phyloP scores from a whole-genome alignment of 2,888 invertebrate species.

The Oscheius sp. region DNA sequence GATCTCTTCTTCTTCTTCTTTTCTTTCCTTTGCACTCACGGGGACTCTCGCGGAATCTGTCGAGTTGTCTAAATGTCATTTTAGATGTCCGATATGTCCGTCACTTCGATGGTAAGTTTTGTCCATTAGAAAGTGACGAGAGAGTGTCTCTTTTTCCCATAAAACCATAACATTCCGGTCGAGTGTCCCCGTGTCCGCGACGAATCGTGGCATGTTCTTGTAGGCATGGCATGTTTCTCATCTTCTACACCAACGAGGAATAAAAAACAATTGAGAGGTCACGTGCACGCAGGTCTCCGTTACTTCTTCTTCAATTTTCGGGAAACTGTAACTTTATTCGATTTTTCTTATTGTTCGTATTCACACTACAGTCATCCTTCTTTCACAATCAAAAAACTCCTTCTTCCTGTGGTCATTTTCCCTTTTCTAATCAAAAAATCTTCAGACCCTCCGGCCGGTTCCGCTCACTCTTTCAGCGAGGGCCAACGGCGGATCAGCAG shows the following conservation, averaged over 20 bases:
- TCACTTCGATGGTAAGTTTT: slow-evolving; percentile 16
- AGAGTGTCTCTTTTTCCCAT: background rate
- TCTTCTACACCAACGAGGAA: slow-evolving; percentile 4
- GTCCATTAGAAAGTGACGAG: background rate
- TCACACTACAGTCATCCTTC: background rate
- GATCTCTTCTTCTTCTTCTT: slow-evolving; percentile 10
- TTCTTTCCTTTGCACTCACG: background rate
- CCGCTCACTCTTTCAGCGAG: slow-evolving; percentile 30
- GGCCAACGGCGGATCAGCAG: slow-evolving; percentile 32
- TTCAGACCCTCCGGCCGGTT: slow-evolving; percentile 24
- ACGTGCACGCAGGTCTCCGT: slow-evolving; percentile 32
- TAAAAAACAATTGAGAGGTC: background rate
- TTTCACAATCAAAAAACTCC: background rate
- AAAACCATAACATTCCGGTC: background rate
- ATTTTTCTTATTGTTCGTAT: background rate
- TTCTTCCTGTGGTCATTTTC: background rate
- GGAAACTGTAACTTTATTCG: background rate
- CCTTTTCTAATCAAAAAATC: background rate
- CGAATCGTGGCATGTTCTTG: slow-evolving; percentile 10
- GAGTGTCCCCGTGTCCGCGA: slow-evolving; percentile 12
- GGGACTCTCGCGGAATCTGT: background rate
- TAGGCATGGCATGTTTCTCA: slow-evolving; percentile 19
- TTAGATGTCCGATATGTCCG: slow-evolving; percentile 26
- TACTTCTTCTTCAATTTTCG: slow-evolving; percentile 1
- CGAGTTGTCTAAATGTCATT: background rate